Conservation (phyloP, 2,888 invertebrate species). For the Euzetes globulus region DNA sequence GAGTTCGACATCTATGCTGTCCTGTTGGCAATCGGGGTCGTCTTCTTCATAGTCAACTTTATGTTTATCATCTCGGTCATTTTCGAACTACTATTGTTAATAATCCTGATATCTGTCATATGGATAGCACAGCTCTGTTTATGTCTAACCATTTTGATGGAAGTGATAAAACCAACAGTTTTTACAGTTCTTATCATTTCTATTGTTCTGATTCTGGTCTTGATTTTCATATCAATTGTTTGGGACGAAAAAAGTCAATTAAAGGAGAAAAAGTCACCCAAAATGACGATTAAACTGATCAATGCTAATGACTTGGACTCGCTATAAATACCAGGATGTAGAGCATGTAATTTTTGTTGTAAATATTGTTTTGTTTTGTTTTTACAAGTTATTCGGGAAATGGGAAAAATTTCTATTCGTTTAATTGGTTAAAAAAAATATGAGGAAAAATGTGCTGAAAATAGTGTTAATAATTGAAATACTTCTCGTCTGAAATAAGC, state of each 20-base stretch:
- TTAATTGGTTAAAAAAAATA: background rate
- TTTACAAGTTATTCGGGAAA: too few species aligned
- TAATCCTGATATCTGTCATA: background rate
- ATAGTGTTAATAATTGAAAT: too few species aligned
- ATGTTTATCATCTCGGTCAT: conserved; percentile 18
- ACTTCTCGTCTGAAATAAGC: too few species aligned
- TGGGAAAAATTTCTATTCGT: too few species aligned
- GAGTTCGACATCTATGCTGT: conserved; percentile 2
- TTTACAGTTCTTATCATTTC: conserved; percentile 26
- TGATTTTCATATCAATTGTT: conserved; percentile 19
- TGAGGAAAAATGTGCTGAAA: too few species aligned
- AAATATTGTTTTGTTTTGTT: too few species aligned
- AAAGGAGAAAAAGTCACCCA: background rate
- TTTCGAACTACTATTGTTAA: background rate
- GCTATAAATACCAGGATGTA: too few species aligned
- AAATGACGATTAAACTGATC: background rate
- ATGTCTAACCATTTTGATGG: background rate
- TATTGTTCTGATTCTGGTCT: conserved; percentile 17
- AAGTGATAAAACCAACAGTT: conserved; percentile 18
- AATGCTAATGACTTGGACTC: conserved; percentile 2
- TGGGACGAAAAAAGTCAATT: conserved; percentile 23
- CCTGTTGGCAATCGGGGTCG: conserved; percentile 5
- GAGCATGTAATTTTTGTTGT: too few species aligned
- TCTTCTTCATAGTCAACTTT: conserved; percentile 11
- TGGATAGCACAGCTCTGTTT: conserved; percentile 9